These are phyloP conservation scores for Steinernema feltiae DNA, from an alignment of 1,140 invertebrate species.

Conservation along the genomic window DNA sequence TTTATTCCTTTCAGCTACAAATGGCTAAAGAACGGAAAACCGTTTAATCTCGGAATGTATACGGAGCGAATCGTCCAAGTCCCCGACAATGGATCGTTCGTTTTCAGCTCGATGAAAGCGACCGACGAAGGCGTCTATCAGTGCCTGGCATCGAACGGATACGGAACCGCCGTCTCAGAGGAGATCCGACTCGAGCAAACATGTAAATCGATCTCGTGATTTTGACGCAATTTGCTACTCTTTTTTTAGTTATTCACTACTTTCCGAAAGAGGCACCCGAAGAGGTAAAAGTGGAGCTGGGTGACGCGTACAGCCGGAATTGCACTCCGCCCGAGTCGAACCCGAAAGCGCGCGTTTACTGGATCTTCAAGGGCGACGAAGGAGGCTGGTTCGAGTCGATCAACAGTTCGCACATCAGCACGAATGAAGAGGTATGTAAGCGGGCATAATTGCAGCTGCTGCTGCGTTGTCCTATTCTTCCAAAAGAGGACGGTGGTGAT, in stretches of 20 bases:
- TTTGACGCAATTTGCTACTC: slow-evolving; percentile 18
- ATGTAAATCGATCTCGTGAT: slow-evolving; percentile 43
- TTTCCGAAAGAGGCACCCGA: slow-evolving; percentile 45
- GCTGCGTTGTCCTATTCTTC: neutral
- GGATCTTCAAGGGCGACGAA: slow-evolving; percentile 50
- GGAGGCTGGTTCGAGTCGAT: slow-evolving; percentile 49
- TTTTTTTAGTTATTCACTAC: slow-evolving; percentile 46
- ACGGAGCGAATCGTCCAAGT: slow-evolving; percentile 79
- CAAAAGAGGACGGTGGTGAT: neutral
- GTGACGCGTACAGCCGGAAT: slow-evolving; percentile 50
- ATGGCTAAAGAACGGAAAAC: slow-evolving; percentile 92
- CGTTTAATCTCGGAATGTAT: slow-evolving; percentile 79
- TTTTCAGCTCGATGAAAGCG: slow-evolving; percentile 53
- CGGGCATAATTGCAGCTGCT: neutral
- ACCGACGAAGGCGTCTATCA: slow-evolving; percentile 74
- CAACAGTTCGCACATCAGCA: slow-evolving; percentile 54
- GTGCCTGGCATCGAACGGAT: slow-evolving; percentile 89
- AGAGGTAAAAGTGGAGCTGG: slow-evolving; percentile 51
- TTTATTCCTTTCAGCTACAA: slow-evolving; percentile 67
- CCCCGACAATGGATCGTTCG: slow-evolving; percentile 82
- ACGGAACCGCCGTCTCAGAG: slow-evolving; percentile 86
- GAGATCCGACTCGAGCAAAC: slow-evolving; percentile 89
- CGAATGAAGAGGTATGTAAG: slow-evolving; percentile 52
- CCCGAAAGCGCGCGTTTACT: slow-evolving; percentile 46
- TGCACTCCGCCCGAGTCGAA: slow-evolving; percentile 49